Percentiles rank a stretch among this genome's conserved stretches.
Conservation (phyloP, 2,797 vertebrate species). For the Falco rusticolus region DNA sequence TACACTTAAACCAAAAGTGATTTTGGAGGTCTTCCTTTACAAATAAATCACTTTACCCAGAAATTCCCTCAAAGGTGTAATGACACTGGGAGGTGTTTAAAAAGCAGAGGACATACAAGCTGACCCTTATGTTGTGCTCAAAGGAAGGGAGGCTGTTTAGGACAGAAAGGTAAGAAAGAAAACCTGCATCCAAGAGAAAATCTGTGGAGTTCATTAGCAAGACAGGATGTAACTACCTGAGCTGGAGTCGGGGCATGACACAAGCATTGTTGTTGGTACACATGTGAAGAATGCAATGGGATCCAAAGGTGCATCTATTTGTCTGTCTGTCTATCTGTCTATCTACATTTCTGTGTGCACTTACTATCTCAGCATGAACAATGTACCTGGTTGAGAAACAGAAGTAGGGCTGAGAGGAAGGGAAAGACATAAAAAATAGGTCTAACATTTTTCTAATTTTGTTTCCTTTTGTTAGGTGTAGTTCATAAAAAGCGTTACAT, state of each 20-base stretch:
- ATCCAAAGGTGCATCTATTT: neutral
- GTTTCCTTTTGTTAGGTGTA: neutral
- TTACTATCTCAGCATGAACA: neutral
- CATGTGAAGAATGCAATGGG: neutral
- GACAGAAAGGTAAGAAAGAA: neutral
- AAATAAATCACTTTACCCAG: neutral
- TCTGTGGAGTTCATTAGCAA: neutral
- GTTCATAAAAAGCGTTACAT: neutral
- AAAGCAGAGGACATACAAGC: neutral
- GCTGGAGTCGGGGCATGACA: neutral
- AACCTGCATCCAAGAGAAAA: neutral
- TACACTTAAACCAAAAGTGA: neutral
- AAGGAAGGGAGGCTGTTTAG: neutral
- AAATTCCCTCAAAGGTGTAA: neutral
- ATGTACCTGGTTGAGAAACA: neutral
- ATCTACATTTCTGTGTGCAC: neutral
- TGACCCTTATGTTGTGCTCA: neutral
- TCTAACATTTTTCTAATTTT: neutral
- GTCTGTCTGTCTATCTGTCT: neutral
- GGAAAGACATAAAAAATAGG: neutral
- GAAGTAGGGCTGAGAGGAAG: neutral
- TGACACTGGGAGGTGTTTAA: neutral
- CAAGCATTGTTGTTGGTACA: neutral
- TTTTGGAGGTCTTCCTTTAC: neutral
- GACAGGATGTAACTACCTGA: neutral